Evolutionary conservation across 2,888 invertebrate species (phyloP), one percentile per base, ranked within the genome.

Genomic region (Cremastobaeus sp.): DNA sequence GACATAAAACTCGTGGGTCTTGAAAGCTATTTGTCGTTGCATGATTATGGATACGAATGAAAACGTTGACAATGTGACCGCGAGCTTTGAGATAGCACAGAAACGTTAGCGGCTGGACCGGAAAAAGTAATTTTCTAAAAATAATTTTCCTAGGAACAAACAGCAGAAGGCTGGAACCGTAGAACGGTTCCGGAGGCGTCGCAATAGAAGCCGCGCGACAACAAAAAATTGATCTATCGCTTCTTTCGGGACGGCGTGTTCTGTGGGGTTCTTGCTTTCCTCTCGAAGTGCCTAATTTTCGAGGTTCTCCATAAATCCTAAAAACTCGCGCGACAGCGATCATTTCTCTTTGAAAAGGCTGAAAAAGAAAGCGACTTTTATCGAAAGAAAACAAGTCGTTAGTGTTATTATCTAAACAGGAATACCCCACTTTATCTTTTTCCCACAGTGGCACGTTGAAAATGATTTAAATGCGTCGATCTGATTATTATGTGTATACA

Each of bases 131-230:
- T 48, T 35, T 59, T 39, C 69, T 69, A 74, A 69, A 69, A 69
- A 74, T 74, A 74, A 65, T 60, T 62, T 76, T 66, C 74, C 70
- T 65, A 74, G 57, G 70, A 76, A 76, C 76, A 78, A 78, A 72
- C 54, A 34, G 20, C 62, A 20, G 21, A 37, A 48, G 50, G 59
- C 35, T 41, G 30, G 30, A 25, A 21, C 18, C 17, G 18, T 54
- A 41, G 54, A 54, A 43, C 57, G 57, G 21, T 39, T 12, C 12
- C 30, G 28, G 50, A 34, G n/a, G 30, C 34, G 21, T 35, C 45
- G 69, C 47, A 25, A 60, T 69, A 60, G 69, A 54, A 60, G 37
- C 45, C 15, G 60, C 30, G 60, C 30, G 64, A 37, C 47, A 64
- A 74, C 68, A 74, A 74, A 74, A 74, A 74, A 70, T 74, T 74